Evolutionary conservation across 2,888 invertebrate genomes (phyloP).

Genomic region (Crepidodera aurea): DNA sequence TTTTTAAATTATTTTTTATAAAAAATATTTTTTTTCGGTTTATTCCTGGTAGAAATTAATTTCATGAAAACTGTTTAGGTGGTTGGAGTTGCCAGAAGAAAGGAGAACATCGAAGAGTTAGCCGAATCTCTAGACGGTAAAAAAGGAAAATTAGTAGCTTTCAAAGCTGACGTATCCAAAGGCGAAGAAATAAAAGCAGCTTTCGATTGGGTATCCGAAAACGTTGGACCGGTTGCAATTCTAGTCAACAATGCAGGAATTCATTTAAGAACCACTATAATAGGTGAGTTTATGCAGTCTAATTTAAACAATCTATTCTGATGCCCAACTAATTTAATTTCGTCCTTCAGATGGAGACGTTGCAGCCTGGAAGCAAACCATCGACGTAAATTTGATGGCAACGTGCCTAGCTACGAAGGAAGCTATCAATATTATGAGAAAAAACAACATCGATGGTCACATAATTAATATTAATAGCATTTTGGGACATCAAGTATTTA

Average conservation of each 20-base stretch:
- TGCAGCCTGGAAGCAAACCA: slow-evolving; percentile 40
- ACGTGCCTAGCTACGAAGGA: slow-evolving; percentile 48
- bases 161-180: slow-evolving; percentile 55
- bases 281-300: slow-evolving; percentile 32
- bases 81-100: slow-evolving; percentile 46
- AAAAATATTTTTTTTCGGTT: no score
- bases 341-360: slow-evolving; percentile 39
- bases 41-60: no score
- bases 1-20: no score
- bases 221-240: slow-evolving; percentile 55
- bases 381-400: slow-evolving; percentile 43
- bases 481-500: slow-evolving; percentile 46
- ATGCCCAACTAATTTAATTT: not conserved
- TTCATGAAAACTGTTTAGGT: slow-evolving; percentile 36
- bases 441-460: slow-evolving; percentile 49
- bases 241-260: slow-evolving; percentile 59
- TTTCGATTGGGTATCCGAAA: slow-evolving; percentile 54
- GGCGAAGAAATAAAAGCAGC: slow-evolving; percentile 53
- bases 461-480: slow-evolving; percentile 53
- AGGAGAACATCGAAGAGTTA: slow-evolving; percentile 41
- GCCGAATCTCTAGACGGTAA: slow-evolving; percentile 36
- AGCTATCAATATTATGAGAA: slow-evolving; percentile 48
- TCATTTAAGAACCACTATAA: slow-evolving; percentile 37
- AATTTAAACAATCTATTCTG: not conserved
- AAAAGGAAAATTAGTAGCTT: slow-evolving; percentile 52